Percentiles rank a stretch among this genome's conserved stretches.
phyloP scores from a whole-genome alignment of 1,140 invertebrate species.

The Pseudomyrmex gracilis region DNA sequence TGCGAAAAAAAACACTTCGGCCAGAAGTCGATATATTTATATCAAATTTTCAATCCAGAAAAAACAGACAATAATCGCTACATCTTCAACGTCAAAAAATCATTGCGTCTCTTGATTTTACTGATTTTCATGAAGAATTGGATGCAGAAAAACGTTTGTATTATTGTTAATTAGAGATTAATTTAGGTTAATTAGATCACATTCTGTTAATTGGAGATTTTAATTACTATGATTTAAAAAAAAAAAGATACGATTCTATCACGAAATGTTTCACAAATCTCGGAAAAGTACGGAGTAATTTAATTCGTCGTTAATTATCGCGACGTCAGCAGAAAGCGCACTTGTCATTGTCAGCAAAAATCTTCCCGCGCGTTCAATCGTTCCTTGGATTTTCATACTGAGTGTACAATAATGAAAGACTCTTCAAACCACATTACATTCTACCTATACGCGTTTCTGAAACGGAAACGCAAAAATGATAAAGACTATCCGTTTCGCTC shows the following conservation, averaged over 20 bases:
- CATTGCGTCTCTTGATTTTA: too few relatives aligned
- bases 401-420: constrained; percentile 8
- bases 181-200: too few relatives aligned
- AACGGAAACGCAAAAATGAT: constrained; percentile 29
- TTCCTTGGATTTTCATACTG: constrained; percentile 12
- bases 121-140: too few relatives aligned
- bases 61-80: too few relatives aligned
- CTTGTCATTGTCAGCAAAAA: neutral
- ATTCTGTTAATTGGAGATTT: too few relatives aligned
- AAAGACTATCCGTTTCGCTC: neutral
- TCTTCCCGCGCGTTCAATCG: constrained; percentile 1
- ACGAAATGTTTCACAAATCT: neutral
- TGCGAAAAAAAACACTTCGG: too few relatives aligned
- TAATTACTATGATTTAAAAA: neutral
- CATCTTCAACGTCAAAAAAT: too few relatives aligned
- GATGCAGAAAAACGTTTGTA: too few relatives aligned
- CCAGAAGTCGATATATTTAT: too few relatives aligned
- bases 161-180: too few relatives aligned
- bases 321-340: neutral
- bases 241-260: neutral
- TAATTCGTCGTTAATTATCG: constrained; percentile 4
- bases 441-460: neutral
- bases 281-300: neutral
- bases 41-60: too few relatives aligned
- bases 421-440: neutral